phyloP scores from a whole-genome alignment of 2,888 invertebrate genomes.

The Argyra leucocephala region DNA sequence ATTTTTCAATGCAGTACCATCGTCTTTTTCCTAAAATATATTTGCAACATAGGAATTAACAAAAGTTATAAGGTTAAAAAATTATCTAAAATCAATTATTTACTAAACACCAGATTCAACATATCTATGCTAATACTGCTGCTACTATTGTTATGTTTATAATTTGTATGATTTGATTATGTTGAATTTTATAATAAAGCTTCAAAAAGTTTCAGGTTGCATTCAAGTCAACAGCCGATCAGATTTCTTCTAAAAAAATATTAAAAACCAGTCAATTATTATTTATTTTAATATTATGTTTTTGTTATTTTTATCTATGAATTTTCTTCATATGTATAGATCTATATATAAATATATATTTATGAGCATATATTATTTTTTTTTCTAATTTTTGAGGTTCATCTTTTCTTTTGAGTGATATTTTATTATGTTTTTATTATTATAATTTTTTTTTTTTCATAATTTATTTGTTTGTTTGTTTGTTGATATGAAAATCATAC shows the following conservation, averaged over 20 bases:
- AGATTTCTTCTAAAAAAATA: constrained; percentile 12
- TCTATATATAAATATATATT: not conserved
- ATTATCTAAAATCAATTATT: too few species aligned
- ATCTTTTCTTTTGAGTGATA: constrained; percentile 3
- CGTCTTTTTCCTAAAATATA: too few species aligned
- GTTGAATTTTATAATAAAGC: too few species aligned
- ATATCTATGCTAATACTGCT: too few species aligned
- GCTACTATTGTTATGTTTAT: too few species aligned
- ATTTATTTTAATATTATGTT: not conserved
- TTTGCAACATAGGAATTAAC: too few species aligned
- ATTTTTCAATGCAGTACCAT: too few species aligned
- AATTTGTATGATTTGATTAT: not conserved
- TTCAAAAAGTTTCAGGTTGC: constrained; percentile 16
- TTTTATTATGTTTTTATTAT: not conserved
- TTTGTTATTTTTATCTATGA: not conserved
- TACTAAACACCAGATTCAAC: too few species aligned
- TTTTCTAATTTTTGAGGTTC: not conserved
- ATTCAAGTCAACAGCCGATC: constrained; percentile 19
- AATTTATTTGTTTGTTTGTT: not conserved
- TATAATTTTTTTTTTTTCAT: not conserved
- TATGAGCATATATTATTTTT: not conserved
- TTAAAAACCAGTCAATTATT: not conserved
- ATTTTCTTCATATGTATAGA: not conserved
- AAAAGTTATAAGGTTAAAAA: too few species aligned
- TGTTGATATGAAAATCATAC: not conserved